Conservation (phyloP, 2,797 vertebrate genomes). For the Pipistrellus pipistrellus region DNA sequence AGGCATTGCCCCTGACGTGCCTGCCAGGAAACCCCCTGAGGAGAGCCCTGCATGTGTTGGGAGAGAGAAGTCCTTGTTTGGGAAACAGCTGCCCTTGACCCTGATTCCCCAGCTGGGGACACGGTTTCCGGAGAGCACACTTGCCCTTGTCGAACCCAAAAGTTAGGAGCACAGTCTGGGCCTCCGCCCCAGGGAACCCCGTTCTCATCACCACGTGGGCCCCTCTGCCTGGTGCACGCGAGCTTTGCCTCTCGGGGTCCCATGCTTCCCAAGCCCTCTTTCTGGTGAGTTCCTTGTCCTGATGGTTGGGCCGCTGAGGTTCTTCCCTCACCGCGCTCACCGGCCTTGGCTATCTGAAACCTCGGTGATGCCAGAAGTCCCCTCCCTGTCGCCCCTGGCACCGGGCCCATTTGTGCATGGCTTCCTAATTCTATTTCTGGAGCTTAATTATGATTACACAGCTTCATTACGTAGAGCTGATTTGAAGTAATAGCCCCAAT, state of each 20-base stretch:
- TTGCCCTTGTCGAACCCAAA: background rate
- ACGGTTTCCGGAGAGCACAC: background rate
- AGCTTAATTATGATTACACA: conserved; percentile 79
- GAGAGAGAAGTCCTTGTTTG: background rate
- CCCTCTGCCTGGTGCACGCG: background rate
- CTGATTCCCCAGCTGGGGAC: background rate
- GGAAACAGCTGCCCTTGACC: background rate
- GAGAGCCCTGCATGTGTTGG: background rate
- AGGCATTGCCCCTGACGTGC: background rate
- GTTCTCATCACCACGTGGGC: background rate
- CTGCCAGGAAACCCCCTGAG: background rate
- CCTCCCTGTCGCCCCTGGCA: background rate
- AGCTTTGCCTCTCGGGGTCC: background rate
- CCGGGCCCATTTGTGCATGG: background rate
- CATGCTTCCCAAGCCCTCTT: background rate
- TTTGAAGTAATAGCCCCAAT: conserved; percentile 82
- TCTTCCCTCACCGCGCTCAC: fast-evolving
- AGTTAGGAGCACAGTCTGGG: no score
- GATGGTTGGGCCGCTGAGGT: background rate
- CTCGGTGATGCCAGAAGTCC: background rate
- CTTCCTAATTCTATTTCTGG: conserved; percentile 76
- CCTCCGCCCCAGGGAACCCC: background rate
- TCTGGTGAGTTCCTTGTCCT: background rate
- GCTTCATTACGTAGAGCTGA: conserved; percentile 75
- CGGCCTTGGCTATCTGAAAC: background rate